Percentiles rank a stretch among this genome's conserved stretches.
Evolutionary conservation across 2,888 invertebrate species (phyloP).

Genomic region (Drosophila paramelanica): DNA sequence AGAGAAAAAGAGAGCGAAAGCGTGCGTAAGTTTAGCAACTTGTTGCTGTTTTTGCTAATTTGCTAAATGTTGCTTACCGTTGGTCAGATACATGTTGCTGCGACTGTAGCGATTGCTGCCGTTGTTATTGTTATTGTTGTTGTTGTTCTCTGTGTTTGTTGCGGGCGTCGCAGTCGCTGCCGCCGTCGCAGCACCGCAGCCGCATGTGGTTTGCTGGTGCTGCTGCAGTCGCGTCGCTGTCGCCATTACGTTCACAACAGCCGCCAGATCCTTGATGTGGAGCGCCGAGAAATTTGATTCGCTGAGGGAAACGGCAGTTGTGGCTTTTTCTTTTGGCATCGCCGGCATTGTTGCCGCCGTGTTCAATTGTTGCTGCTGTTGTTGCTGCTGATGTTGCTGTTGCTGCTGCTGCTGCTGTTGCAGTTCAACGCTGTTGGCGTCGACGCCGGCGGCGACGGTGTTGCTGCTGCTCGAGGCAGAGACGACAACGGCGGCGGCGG

Average conservation of each 20-base stretch:
- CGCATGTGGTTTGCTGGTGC: conserved; percentile 57
- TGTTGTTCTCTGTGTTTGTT: conserved; percentile 56
- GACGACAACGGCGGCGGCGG: conserved; percentile 60
- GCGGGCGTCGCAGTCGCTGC: conserved; percentile 14
- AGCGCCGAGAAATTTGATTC: conserved; percentile 82
- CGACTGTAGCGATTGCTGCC: conserved; percentile 50
- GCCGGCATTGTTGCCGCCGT: conserved; percentile 83
- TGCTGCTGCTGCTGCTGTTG: conserved; percentile 76
- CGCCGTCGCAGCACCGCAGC: conserved; percentile 50
- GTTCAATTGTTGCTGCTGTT: conserved; percentile 45
- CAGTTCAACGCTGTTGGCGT: conserved; percentile 37
- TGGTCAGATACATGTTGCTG: conserved; percentile 72
- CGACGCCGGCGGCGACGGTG: conserved; percentile 63
- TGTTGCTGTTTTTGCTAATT: conserved; percentile 43
- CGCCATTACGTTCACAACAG: conserved; percentile 63
- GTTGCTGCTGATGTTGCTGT: conserved; percentile 68
- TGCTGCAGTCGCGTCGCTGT: conserved; percentile 53
- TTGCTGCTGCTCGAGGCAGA: conserved; percentile 71
- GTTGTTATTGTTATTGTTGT: conserved; percentile 47
- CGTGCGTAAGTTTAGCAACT: conserved; percentile 40
- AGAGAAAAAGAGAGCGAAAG: background rate
- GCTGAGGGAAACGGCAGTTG: conserved; percentile 82
- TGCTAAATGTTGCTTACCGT: conserved; percentile 62
- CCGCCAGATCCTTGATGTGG: conserved; percentile 77
- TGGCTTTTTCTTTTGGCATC: conserved; percentile 85